phyloP scores from a whole-genome alignment of 2,113 vertebrate genomes.

The Xenopus tropicalis region DNA sequence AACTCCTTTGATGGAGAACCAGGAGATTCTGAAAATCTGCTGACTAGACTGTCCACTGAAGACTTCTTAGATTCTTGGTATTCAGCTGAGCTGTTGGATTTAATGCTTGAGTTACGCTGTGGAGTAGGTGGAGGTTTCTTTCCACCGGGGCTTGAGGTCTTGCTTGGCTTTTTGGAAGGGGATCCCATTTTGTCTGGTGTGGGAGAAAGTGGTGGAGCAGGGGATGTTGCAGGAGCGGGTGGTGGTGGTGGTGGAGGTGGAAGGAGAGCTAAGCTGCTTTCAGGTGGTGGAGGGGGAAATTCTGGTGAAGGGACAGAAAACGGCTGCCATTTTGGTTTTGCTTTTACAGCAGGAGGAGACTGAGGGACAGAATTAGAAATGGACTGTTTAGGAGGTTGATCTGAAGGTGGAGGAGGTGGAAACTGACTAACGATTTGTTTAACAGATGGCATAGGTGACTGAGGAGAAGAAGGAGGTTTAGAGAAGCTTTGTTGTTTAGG shows the following conservation, averaged over 20 bases:
- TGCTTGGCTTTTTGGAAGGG: conserved; percentile 68
- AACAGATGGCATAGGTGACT: conserved; percentile 69
- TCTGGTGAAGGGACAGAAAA: conserved; percentile 70
- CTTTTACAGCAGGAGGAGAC: conserved; percentile 88
- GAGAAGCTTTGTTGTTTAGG: conserved; percentile 85
- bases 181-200: conserved; percentile 68
- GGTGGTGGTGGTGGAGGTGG: conserved; percentile 66
- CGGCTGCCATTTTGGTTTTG: conserved; percentile 92
- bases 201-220: conserved; percentile 62
- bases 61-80: conserved; percentile 80
- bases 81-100: conserved; percentile 65
- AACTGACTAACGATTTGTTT: conserved; percentile 88
- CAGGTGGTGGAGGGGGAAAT: conserved; percentile 87
- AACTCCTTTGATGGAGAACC: conserved; percentile 77
- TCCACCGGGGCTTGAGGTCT: conserved; percentile 69
- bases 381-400: conserved; percentile 58
- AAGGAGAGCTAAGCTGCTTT: conserved; percentile 78
- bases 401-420: conserved; percentile 64
- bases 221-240: conserved; percentile 67
- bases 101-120: conserved; percentile 87
- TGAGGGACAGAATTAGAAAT: conserved; percentile 65
- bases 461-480: conserved; percentile 65
- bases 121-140: conserved; percentile 89
- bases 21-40: conserved; percentile 73
- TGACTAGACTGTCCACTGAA: conserved; percentile 82